Base-by-base conservation (phyloP, 2,888 invertebrate genomes). In the Adela reaumurella region DNA sequence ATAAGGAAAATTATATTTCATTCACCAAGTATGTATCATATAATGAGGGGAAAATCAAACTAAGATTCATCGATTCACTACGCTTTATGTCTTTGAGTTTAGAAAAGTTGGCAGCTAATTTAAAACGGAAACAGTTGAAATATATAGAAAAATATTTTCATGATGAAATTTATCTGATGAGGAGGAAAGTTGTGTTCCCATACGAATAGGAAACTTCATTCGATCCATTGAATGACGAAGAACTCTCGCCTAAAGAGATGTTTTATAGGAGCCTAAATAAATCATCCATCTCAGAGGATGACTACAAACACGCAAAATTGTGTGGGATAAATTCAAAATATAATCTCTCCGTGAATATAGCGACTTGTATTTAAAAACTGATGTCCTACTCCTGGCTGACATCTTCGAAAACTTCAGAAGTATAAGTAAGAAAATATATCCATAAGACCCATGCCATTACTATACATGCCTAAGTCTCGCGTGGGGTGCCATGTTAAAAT, bases 1-100 rank as follows among this genome's bases (percentile, higher is more conserved):
- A 58, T 46, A 62, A 61, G 47, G 63, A 68, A 53, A 56, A 56
- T 50, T 65, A 60, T 47, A 59, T 62, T 42, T 59, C 60, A 6
- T 61, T 63, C 49, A 56, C 56, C 3, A 60, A 24, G 10, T 5
- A 24, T 5, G 24, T 24, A n/a, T 24, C 6, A 24, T 10, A 6
- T 6, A n/a, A n/a, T n/a, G n/a, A n/a, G n/a, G 24, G 43, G 48
- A 17, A 46, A 50, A 54, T 51, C 35, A 45, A 54, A 46, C 46
- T 53, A 43, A 42, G 53, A 20, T 59, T 48, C 51, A 52, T 62
- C 47, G 61, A 57, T 56, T 61, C 58, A 17, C 58, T 57, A 46
- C 51, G 58, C 16, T 65, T 63, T 51, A 58, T 63, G 58, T 45
- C 56, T 14, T 51, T 55, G n/a, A 55, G 56, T 49, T 48, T 62